Evolutionary conservation across 1,140 invertebrate genomes (phyloP).

Genomic region (Ericerus pela): DNA sequence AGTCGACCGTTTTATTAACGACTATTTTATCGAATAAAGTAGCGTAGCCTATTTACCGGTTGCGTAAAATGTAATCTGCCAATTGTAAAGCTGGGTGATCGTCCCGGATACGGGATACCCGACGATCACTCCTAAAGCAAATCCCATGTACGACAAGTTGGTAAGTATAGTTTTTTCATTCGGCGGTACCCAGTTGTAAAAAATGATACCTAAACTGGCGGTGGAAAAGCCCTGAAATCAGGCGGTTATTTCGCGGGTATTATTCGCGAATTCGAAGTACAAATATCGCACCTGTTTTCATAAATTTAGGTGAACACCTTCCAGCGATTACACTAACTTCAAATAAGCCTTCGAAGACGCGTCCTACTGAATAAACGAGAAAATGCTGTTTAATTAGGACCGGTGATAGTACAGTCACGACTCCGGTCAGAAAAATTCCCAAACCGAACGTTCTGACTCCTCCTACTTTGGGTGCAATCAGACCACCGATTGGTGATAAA

Average conservation of each 20-base stretch:
- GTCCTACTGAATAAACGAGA: slow-evolving; percentile 30
- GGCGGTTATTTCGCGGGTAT: too few relatives aligned
- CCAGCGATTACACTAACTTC: slow-evolving; percentile 34
- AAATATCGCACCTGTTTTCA: not conserved
- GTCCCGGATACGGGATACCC: not conserved
- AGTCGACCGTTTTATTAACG: not conserved
- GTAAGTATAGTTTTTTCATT: slow-evolving; percentile 65
- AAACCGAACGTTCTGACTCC: slow-evolving; percentile 41
- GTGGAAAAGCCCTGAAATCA: not conserved
- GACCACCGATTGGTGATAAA: slow-evolving; percentile 39
- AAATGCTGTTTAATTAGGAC: slow-evolving; percentile 18
- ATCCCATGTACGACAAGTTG: slow-evolving; percentile 34
- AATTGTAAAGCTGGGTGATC: not conserved
- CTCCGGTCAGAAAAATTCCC: slow-evolving; percentile 41
- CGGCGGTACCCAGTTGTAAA: slow-evolving; percentile 50
- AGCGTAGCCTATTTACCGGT: not conserved
- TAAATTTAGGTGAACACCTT: not conserved
- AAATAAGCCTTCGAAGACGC: slow-evolving; percentile 38
- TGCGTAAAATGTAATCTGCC: not conserved
- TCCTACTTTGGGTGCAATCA: slow-evolving; percentile 36
- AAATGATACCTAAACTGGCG: not conserved
- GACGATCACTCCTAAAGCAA: slow-evolving; percentile 35
- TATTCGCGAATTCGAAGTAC: not conserved
- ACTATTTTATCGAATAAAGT: not conserved
- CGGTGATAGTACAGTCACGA: slow-evolving; percentile 29